These are phyloP conservation scores for Bombus confusus DNA, from an alignment of 1,140 invertebrate species.

Conservation along the genomic window DNA sequence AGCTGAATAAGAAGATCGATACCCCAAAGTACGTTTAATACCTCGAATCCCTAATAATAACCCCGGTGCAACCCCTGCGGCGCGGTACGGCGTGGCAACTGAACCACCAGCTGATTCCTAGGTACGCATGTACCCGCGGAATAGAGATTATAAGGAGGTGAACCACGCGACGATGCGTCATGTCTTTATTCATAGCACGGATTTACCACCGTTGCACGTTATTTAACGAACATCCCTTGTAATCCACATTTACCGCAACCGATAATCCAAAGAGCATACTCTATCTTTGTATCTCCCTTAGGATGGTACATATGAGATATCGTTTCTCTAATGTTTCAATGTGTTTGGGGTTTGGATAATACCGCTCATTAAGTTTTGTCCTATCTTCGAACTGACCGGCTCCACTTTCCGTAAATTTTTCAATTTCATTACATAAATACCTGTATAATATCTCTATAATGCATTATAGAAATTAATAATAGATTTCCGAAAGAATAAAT, in stretches of 20 bases:
- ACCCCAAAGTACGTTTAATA: conserved; percentile 59
- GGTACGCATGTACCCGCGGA: neutral
- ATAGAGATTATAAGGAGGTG: conserved; percentile 64
- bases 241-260: conserved; percentile 69
- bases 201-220: conserved; percentile 61
- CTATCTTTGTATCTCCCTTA: conserved; percentile 15
- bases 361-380: too few species aligned
- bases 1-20: conserved; percentile 65
- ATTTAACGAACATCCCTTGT: conserved; percentile 72
- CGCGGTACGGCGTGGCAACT: too few species aligned
- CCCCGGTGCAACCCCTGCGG: conserved; percentile 21
- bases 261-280: conserved; percentile 69
- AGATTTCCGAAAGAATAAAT: too few species aligned
- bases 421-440: neutral
- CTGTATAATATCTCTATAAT: too few species aligned
- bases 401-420: too few species aligned
- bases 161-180: conserved; percentile 57
- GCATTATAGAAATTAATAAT: too few species aligned
- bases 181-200: conserved; percentile 67
- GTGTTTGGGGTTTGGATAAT: neutral
- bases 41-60: conserved; percentile 66
- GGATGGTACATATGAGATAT: too few species aligned
- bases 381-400: too few species aligned
- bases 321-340: neutral
- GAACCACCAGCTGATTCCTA: neutral